Evolutionary conservation across 64 coral and sea anemone genomes (phyloP).

Genomic region (Pachyseris speciosa): DNA sequence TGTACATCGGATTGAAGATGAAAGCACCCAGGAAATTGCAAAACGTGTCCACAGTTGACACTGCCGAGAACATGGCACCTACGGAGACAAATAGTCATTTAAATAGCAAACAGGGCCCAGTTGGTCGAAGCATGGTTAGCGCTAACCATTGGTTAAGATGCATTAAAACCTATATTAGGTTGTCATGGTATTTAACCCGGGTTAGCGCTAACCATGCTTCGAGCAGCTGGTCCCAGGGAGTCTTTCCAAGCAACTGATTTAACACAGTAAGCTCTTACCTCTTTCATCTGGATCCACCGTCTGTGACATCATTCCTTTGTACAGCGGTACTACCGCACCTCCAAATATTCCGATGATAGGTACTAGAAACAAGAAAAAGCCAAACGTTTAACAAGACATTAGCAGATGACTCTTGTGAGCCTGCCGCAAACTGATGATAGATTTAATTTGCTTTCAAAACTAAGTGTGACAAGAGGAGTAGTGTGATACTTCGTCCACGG

Average conservation of each 20-base stretch:
- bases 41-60: slow-evolving; percentile 61
- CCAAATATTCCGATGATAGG: slow-evolving; percentile 85
- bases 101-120: not conserved
- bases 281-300: slow-evolving; percentile 71
- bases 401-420: too few relatives aligned
- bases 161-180: too few relatives aligned
- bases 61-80: slow-evolving; percentile 73
- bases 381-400: not conserved
- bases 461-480: too few relatives aligned
- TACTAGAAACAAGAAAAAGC: slow-evolving; percentile 50
- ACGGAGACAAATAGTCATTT: not conserved
- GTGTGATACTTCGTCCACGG: too few relatives aligned
- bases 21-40: slow-evolving; percentile 57
- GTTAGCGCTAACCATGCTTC: too few relatives aligned
- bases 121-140: too few relatives aligned
- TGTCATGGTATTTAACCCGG: too few relatives aligned
- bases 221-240: too few relatives aligned
- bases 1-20: slow-evolving; percentile 83
- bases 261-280: slow-evolving; percentile 10
- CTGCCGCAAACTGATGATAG: too few relatives aligned
- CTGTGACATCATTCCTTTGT: slow-evolving; percentile 96
- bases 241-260: not conserved
- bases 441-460: too few relatives aligned
- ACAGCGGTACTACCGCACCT: slow-evolving; percentile 80
- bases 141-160: too few relatives aligned